Evolutionary conservation across 2,888 invertebrate genomes (phyloP).

Genomic region (Leucozona laternaria): DNA sequence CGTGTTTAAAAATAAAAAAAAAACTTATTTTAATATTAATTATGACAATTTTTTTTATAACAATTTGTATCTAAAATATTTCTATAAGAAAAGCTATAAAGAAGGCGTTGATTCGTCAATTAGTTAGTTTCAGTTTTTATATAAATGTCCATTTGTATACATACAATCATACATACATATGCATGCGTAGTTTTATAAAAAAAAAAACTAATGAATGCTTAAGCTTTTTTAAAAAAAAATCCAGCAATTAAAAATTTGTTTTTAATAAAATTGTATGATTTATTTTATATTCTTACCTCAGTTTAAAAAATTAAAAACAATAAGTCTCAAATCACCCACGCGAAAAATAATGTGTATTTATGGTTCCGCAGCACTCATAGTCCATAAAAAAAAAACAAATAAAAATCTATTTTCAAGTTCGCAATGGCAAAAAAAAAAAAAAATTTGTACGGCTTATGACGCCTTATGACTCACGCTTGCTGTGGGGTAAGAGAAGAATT

Average conservation of each 20-base stretch:
- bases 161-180: too few relatives aligned
- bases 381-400: conserved; percentile 41
- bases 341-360: conserved; percentile 31
- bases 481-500: conserved; percentile 21
- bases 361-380: conserved; percentile 56
- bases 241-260: background rate
- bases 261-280: conserved; percentile 25
- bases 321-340: conserved; percentile 39
- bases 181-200: background rate
- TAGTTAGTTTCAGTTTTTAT: background rate
- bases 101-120: conserved; percentile 1
- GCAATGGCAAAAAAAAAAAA: conserved; percentile 17
- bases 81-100: background rate
- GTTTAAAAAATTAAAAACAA: conserved; percentile 14
- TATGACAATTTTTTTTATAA: background rate
- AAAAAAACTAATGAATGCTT: background rate
- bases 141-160: background rate
- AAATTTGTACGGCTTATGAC: too few relatives aligned
- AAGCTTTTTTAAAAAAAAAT: background rate
- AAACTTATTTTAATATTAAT: too few relatives aligned
- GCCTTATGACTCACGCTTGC: conserved; percentile 26
- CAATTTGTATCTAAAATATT: background rate
- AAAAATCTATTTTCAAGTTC: conserved; percentile 57
- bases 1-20: too few relatives aligned
- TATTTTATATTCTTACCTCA: conserved; percentile 7